Evolutionary conservation across 2,888 invertebrate species (phyloP).

Genomic region (Mythimna albipuncta): DNA sequence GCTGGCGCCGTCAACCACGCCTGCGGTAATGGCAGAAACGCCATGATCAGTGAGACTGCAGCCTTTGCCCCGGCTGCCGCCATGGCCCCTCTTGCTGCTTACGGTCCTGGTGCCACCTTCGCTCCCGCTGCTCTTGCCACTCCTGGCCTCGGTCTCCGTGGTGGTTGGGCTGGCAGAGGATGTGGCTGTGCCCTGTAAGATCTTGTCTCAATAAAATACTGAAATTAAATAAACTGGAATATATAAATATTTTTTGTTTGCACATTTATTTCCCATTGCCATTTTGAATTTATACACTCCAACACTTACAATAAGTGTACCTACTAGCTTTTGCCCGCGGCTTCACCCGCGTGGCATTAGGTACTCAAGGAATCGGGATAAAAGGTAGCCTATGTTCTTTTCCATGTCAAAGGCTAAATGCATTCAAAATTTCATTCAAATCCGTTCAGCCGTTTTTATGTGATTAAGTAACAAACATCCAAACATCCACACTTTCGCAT

Average conservation of each 20-base stretch:
- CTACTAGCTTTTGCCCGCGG: too few species aligned
- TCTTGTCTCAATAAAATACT: not conserved
- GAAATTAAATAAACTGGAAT: not conserved
- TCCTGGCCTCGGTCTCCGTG: slow-evolving; percentile 2
- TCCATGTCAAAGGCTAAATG: too few species aligned
- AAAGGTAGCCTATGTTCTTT: too few species aligned
- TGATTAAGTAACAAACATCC: too few species aligned
- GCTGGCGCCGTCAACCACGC: slow-evolving; percentile 71
- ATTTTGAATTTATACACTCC: too few species aligned
- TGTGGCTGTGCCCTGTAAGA: slow-evolving; percentile 9
- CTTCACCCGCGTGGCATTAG: too few species aligned
- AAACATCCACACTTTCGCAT: too few species aligned
- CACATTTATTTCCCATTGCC: too few species aligned
- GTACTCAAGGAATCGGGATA: too few species aligned
- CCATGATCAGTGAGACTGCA: slow-evolving; percentile 58
- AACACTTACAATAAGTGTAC: too few species aligned
- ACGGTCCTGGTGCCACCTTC: slow-evolving; percentile 25
- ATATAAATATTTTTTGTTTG: not conserved
- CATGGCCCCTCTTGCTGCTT: slow-evolving; percentile 56
- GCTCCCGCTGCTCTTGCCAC: slow-evolving; percentile 3
- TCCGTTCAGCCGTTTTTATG: too few species aligned
- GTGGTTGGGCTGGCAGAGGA: slow-evolving; percentile 10
- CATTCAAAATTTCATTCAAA: too few species aligned
- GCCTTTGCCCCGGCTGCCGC: slow-evolving; percentile 10
- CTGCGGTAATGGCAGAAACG: slow-evolving; percentile 70